Percentiles rank a stretch among this genome's conserved stretches.
phyloP scores from a whole-genome alignment of 2,888 invertebrate species.

The Napeogenes sylphis region DNA sequence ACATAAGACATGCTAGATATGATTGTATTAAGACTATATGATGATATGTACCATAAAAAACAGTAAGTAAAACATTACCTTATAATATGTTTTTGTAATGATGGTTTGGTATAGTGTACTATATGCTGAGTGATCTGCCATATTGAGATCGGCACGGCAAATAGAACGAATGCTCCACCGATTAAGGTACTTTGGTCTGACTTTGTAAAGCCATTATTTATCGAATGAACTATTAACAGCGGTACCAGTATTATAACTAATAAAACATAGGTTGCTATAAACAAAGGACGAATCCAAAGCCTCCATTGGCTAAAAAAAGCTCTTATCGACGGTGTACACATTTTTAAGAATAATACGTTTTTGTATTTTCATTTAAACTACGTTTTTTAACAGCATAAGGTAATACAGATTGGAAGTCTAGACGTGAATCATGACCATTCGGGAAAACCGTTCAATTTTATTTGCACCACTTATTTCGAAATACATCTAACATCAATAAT shows the following conservation, averaged over 20 bases:
- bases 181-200: slow-evolving; percentile 89
- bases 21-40: background rate
- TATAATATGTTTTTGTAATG: slow-evolving; percentile 94
- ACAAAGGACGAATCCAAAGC: slow-evolving; percentile 92
- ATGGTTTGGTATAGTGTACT: slow-evolving; percentile 94
- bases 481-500: background rate
- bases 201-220: slow-evolving; percentile 86
- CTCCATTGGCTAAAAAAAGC: slow-evolving; percentile 82
- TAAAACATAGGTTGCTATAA: slow-evolving; percentile 87
- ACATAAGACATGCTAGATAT: slow-evolving; percentile 9
- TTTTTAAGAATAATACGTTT: slow-evolving; percentile 36
- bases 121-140: slow-evolving; percentile 97
- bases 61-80: slow-evolving; percentile 74
- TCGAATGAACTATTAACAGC: slow-evolving; percentile 86
- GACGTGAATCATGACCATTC: background rate
- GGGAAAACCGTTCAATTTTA: slow-evolving; percentile 1
- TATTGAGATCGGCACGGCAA: slow-evolving; percentile 93
- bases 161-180: slow-evolving; percentile 93
- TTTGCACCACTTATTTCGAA: background rate
- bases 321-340: slow-evolving; percentile 61
- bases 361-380: slow-evolving; percentile 5
- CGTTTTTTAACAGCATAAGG: background rate
- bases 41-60: background rate
- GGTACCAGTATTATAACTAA: slow-evolving; percentile 91
- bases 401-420: slow-evolving; percentile 3